Percentiles rank a stretch among this genome's conserved stretches.
These are phyloP conservation scores for Harlomillsia oculata DNA, from an alignment of 1,140 invertebrate species.

Conservation along the genomic window DNA sequence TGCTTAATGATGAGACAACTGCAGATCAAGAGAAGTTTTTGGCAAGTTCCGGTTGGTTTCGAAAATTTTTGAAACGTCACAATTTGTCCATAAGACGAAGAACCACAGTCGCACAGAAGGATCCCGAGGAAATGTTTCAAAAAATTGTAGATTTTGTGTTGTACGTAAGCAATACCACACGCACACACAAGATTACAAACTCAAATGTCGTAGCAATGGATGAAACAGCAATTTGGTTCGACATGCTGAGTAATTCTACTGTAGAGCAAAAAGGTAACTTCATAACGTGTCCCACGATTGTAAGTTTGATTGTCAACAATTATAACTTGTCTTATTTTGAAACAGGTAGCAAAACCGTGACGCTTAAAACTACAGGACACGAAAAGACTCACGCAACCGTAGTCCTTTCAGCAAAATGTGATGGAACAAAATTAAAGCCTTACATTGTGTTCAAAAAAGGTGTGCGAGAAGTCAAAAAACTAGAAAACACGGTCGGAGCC, in stretches of 20 bases:
- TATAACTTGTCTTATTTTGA: too few species aligned
- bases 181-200: background rate
- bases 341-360: too few species aligned
- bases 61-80: background rate
- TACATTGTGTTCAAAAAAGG: conserved; percentile 39
- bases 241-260: too few species aligned
- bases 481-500: too few species aligned
- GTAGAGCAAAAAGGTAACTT: too few species aligned
- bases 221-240: too few species aligned
- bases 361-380: conserved; percentile 35
- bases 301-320: too few species aligned
- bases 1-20: background rate
- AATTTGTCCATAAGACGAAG: background rate
- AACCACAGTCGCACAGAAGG: background rate
- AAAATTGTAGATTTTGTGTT: background rate
- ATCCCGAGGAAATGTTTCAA: background rate
- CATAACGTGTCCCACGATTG: too few species aligned
- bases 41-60: background rate
- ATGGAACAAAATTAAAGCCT: conserved; percentile 36
- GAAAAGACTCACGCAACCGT: conserved; percentile 37
- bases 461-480: too few species aligned
- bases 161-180: background rate
- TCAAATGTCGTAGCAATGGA: too few species aligned
- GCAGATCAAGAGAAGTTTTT: background rate
- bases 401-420: conserved; percentile 32